Evolutionary conservation across 2,888 invertebrate genomes (phyloP).

Genomic region (Coremacera marginata): DNA sequence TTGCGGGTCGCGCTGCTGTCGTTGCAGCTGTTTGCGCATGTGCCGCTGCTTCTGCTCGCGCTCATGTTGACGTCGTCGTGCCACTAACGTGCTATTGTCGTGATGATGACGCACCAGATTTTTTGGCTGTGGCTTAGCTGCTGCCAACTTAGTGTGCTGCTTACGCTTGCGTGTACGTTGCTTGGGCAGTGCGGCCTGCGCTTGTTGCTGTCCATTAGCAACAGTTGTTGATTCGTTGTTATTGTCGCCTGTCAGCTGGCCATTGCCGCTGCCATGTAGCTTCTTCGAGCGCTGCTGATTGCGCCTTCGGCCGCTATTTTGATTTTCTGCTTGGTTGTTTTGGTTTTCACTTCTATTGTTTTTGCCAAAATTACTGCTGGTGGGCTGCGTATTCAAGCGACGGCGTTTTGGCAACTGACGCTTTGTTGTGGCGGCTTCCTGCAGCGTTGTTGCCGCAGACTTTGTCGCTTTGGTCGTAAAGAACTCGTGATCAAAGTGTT

Average conservation of each 20-base stretch:
- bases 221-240: conserved; percentile 25
- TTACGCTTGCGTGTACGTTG: conserved; percentile 50
- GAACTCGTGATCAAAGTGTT: conserved; percentile 50
- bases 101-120: conserved; percentile 64
- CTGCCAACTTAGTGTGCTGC: conserved; percentile 47
- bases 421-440: conserved; percentile 38
- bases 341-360: conserved; percentile 35
- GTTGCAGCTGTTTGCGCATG: conserved; percentile 53
- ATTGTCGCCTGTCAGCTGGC: neutral
- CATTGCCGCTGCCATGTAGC: conserved; percentile 13
- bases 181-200: conserved; percentile 12
- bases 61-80: conserved; percentile 53
- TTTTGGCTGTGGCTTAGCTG: conserved; percentile 57
- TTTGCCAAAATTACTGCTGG: neutral
- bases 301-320: neutral
- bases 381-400: neutral
- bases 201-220: conserved; percentile 42
- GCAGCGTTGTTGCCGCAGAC: neutral
- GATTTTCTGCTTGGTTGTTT: neutral
- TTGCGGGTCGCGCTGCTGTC: conserved; percentile 40
- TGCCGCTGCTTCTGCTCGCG: conserved; percentile 55
- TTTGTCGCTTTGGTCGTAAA: conserved; percentile 44
- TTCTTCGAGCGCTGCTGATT: conserved; percentile 7
- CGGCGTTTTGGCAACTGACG: conserved; percentile 39
- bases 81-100: conserved; percentile 56